Base-by-base conservation (phyloP, 2,797 vertebrate genomes). In the Pelochelys cantorii region DNA sequence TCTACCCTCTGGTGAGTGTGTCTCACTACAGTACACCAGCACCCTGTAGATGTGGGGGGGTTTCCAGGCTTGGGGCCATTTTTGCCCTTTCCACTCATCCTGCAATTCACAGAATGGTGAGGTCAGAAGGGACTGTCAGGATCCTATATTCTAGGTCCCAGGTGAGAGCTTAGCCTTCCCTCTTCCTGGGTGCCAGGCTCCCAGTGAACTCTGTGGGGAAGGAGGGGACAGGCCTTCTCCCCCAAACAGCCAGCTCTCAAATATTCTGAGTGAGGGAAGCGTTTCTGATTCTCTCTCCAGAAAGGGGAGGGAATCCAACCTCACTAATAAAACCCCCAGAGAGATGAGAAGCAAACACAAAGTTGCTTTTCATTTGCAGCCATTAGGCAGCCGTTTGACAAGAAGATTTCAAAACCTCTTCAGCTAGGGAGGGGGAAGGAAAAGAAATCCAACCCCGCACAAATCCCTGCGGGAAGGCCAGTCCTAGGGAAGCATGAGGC, bases 261-360 rank as follows among this genome's bases (percentile, higher is more conserved):
- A 77, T 54, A 83, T 3, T 84, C n/a, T 1, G 2, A 83, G 14
- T 56, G 82, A 93, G 84, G 79, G 57, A 85, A 52, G 53, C 27
- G 2, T 27, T 93, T 93, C 48, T 42, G 53, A 88, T 85, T 94
- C 65, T 37, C 94, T 95, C 77, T 92, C 75, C 83, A 87, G 89
- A 93, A 96, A 88, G 65, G 84, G 4, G 10, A 85, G 37, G 62
- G 60, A 57, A 87, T 53, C 48, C 84, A 82, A 83, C 78, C 62
- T 11, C 60, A 48, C 34, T 10, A 42, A 42, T 11, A 77, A 42
- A 27, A 71, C 6, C n/a, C 4, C 4, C 13, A 77, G 84, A 71
- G 60, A 65, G 56, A 94, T 81, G 57, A 90, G 93, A 91, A 1
- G 1, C 29, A 84, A 84, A 52, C 89, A 65, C 15, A 8, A 83